Evolutionary conservation across 2,113 vertebrate genomes (phyloP), one percentile per base, ranked within the genome.

Genomic region (Ranitomeya imitator): DNA sequence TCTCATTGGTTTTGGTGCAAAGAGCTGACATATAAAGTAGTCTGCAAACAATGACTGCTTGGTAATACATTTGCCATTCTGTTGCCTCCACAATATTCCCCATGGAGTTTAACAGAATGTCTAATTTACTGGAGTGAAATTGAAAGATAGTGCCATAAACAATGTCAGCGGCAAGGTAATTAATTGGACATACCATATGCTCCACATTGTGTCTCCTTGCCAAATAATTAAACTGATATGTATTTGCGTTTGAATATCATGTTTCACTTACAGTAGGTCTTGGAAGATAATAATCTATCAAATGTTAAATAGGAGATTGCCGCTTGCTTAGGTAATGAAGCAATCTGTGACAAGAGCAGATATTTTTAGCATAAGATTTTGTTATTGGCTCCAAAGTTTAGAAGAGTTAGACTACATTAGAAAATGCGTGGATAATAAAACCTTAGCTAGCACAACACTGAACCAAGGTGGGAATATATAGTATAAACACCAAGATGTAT

Each of bases 171-270:
- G 85, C 37, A 51, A 55, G 76, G 74, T 63, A 21, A 45, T 65
- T 86, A 86, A 86, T 87, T 87, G 86, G 86, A 87, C 54, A 37
- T 81, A 87, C 86, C 86, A 87, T 87, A 87, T 87, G 86, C 54
- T 87, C 86, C 57, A 54, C 77, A 80, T 71, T 69, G 77, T 86
- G 84, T 79, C 85, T 67, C 51, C 85, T 61, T 23, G 86, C 63
- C 86, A 80, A 80, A 86, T 86, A 86, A 86, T 86, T 86, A 67
- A 61, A n/a, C 37, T 67, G 61, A 80, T 87, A 80, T 87, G 78
- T 87, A 80, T 80, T 71, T 87, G 45, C 37, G 52, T 57, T 71
- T 55, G 78, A 52, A 65, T 71, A 59, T 57, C 86, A 71, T 55
- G 61, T 37, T 57, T 87, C 67, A 63, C 51, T 71, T 80, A 63